Evolutionary conservation across 2,113 vertebrate genomes (phyloP).

Genomic region (Urocynchramus pylzowi): DNA sequence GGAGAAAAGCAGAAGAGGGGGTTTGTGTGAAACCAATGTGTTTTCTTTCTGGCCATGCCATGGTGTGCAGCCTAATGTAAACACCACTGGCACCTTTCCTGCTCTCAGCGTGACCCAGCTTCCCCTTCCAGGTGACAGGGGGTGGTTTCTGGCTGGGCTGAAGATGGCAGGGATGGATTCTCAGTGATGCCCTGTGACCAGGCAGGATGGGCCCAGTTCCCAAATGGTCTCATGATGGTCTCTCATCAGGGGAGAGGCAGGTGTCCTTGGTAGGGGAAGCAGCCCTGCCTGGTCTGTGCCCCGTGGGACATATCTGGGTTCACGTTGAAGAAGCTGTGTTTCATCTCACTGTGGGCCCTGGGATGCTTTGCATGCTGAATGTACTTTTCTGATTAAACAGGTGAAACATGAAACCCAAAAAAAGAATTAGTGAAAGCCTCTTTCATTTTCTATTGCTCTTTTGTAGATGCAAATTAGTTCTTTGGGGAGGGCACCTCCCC

Average conservation of each 20-base stretch:
- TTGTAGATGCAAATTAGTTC: background rate
- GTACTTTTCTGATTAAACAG: background rate
- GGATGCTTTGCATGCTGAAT: background rate
- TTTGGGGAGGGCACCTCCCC: accelerated
- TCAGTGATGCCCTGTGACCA: accelerated
- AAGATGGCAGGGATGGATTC: background rate
- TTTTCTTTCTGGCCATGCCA: background rate
- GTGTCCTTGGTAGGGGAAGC: background rate
- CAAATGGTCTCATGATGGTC: background rate
- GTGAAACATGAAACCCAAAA: background rate
- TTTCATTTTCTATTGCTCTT: background rate
- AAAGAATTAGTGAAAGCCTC: background rate
- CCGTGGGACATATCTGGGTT: background rate
- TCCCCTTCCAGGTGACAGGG: accelerated
- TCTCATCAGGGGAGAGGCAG: background rate
- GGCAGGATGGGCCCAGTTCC: background rate
- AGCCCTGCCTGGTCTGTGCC: background rate
- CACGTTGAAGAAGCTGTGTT: background rate
- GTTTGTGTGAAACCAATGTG: background rate
- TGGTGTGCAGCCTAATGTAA: background rate
- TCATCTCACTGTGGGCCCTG: background rate
- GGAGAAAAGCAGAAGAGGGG: background rate
- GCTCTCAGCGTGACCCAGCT: background rate
- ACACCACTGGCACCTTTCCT: background rate
- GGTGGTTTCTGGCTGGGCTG: background rate